Evolutionary conservation across 2,888 invertebrate genomes (phyloP).

Genomic region (Brachylomia viminalis): DNA sequence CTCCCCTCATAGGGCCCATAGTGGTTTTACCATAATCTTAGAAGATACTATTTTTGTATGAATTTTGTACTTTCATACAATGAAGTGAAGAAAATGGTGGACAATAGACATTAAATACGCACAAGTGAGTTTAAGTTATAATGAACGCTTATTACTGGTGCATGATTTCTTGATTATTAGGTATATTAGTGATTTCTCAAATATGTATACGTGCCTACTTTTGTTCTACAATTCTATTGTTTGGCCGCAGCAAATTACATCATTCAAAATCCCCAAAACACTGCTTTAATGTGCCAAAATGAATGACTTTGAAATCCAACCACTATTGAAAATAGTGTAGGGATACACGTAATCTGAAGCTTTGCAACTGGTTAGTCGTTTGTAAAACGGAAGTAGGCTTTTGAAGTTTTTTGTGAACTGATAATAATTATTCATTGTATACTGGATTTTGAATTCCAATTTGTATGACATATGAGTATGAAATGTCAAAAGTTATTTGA

Average conservation of each 20-base stretch:
- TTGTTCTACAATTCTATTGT: constrained; percentile 28
- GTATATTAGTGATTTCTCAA: neutral
- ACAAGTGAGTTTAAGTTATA: constrained; percentile 21
- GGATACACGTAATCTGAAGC: neutral
- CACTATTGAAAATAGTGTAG: constrained; percentile 15
- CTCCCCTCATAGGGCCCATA: constrained; percentile 25
- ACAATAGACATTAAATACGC: constrained; percentile 1
- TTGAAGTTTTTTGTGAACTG: neutral
- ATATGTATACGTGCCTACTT: constrained; percentile 15
- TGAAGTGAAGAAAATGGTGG: constrained; percentile 16
- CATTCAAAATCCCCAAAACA: constrained; percentile 1
- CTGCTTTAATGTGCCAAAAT: constrained; percentile 39
- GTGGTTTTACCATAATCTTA: constrained; percentile 32
- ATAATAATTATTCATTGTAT: neutral
- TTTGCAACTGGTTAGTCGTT: constrained; percentile 10
- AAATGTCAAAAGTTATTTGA: constrained; percentile 28
- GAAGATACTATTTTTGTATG: constrained; percentile 48
- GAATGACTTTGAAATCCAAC: constrained; percentile 13
- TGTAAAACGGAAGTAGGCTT: constrained; percentile 32
- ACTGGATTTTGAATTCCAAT: constrained; percentile 18
- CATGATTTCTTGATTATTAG: constrained; percentile 17
- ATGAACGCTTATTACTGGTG: constrained; percentile 21
- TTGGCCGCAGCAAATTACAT: neutral
- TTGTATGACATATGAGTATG: constrained; percentile 9
- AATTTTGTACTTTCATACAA: constrained; percentile 53